Percentiles rank a stretch among this genome's conserved stretches.
phyloP scores from a whole-genome alignment of 2,888 invertebrate species.

The Dinocampus coccinellae region DNA sequence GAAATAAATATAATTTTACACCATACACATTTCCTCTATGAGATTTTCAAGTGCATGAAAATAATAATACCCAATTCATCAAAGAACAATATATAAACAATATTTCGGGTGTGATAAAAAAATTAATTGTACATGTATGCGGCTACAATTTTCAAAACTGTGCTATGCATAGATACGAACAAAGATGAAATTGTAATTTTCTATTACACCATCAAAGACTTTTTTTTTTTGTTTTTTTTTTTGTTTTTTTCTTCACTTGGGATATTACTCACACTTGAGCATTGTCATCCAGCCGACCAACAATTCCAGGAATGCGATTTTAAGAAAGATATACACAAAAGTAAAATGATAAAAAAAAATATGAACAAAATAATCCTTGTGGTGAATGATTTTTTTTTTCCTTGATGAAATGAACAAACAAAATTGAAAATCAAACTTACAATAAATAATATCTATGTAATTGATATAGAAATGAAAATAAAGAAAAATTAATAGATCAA shows the following conservation, averaged over 20 bases:
- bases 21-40: background rate
- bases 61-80: background rate
- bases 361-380: slow-evolving; percentile 21
- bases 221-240: too few relatives aligned
- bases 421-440: slow-evolving; percentile 23
- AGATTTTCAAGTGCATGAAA: background rate
- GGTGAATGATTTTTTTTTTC: slow-evolving; percentile 24
- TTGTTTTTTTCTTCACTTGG: slow-evolving; percentile 50
- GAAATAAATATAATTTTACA: background rate
- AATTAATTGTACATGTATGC: background rate
- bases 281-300: slow-evolving; percentile 68
- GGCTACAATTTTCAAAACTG: background rate
- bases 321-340: slow-evolving; percentile 57
- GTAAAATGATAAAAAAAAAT: slow-evolving; percentile 46
- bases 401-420: slow-evolving; percentile 16
- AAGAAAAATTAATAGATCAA: slow-evolving; percentile 27
- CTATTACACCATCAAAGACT: slow-evolving; percentile 29
- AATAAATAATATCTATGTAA: slow-evolving; percentile 20
- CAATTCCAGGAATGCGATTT: slow-evolving; percentile 68
- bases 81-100: background rate
- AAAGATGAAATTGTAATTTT: slow-evolving; percentile 35
- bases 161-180: slow-evolving; percentile 25
- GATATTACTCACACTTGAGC: slow-evolving; percentile 66
- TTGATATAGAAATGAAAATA: slow-evolving; percentile 17
- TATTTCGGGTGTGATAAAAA: background rate